Conservation (phyloP, 2,113 vertebrate species). For the Proteles cristata region DNA sequence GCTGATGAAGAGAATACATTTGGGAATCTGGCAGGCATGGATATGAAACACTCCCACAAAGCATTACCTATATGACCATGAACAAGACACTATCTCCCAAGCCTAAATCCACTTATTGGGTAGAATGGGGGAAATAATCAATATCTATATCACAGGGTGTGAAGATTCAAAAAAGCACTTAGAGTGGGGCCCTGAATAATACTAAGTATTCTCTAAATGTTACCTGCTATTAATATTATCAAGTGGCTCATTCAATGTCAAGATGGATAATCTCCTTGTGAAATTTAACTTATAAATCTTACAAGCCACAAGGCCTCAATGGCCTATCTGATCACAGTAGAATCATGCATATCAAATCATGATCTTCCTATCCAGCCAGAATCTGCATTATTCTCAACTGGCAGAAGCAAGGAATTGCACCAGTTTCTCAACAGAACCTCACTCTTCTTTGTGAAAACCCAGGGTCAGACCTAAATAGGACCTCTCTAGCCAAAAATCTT, state of each 20-base stretch:
- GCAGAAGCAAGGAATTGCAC: background rate
- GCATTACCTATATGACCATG: background rate
- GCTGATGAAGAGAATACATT: background rate
- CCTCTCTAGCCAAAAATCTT: background rate
- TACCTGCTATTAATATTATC: slow-evolving; percentile 37
- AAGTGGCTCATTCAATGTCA: background rate
- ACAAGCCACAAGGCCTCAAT: slow-evolving; percentile 10
- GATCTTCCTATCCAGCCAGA: background rate
- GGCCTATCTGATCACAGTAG: background rate
- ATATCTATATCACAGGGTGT: background rate
- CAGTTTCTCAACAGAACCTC: background rate
- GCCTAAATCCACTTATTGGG: background rate
- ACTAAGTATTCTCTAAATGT: slow-evolving; percentile 31
- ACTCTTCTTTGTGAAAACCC: background rate
- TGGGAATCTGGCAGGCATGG: background rate
- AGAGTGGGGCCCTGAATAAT: background rate
- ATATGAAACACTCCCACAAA: slow-evolving; percentile 19
- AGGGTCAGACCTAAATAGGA: background rate
- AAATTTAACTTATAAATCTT: slow-evolving; percentile 53
- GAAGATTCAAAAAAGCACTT: background rate
- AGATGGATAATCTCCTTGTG: slow-evolving; percentile 2
- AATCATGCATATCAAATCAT: background rate
- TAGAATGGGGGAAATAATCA: background rate
- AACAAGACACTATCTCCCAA: background rate
- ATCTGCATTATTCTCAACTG: background rate